Evolutionary conservation across 2,113 vertebrate genomes (phyloP).

Genomic region (Poeciliopsis occidentalis): DNA sequence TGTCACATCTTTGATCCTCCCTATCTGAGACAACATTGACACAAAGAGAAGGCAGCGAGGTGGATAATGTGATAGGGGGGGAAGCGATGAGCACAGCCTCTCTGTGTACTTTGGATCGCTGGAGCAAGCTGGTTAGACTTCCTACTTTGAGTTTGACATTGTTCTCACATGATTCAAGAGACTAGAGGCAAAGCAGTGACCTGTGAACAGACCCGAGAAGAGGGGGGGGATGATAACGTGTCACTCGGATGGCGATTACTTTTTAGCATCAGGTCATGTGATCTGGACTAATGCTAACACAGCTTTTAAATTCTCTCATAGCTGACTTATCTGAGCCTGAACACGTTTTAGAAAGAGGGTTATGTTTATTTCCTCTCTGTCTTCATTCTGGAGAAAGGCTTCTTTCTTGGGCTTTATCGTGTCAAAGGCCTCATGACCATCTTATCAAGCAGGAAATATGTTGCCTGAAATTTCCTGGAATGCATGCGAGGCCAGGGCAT

Average conservation of each 20-base stretch:
- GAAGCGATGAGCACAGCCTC: slow-evolving; percentile 19
- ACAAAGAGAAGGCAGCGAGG: slow-evolving; percentile 40
- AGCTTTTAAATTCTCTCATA: not conserved
- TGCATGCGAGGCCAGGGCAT: slow-evolving; percentile 27
- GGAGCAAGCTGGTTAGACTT: slow-evolving; percentile 26
- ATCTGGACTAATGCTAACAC: not conserved
- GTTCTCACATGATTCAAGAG: slow-evolving; percentile 51
- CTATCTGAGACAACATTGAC: slow-evolving; percentile 50
- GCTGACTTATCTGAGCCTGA: not conserved
- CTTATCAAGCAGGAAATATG: slow-evolving; percentile 70
- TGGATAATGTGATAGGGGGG: slow-evolving; percentile 20
- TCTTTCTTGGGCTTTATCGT: slow-evolving; percentile 52
- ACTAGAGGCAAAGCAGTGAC: slow-evolving; percentile 16
- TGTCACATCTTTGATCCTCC: slow-evolving; percentile 38
- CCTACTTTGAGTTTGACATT: slow-evolving; percentile 39
- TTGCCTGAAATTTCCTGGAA: slow-evolving; percentile 56
- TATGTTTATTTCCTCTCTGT: slow-evolving; percentile 1
- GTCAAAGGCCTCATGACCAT: slow-evolving; percentile 55
- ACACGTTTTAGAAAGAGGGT: not conserved
- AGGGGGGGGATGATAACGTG: not conserved
- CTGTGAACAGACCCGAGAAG: slow-evolving; percentile 20
- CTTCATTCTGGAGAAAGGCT: slow-evolving; percentile 55
- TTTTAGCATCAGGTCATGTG: slow-evolving; percentile 38
- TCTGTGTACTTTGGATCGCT: slow-evolving; percentile 51
- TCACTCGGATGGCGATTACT: slow-evolving; percentile 30